phyloP scores from a whole-genome alignment of 2,888 invertebrate species.

The Phanerotoma sp. region DNA sequence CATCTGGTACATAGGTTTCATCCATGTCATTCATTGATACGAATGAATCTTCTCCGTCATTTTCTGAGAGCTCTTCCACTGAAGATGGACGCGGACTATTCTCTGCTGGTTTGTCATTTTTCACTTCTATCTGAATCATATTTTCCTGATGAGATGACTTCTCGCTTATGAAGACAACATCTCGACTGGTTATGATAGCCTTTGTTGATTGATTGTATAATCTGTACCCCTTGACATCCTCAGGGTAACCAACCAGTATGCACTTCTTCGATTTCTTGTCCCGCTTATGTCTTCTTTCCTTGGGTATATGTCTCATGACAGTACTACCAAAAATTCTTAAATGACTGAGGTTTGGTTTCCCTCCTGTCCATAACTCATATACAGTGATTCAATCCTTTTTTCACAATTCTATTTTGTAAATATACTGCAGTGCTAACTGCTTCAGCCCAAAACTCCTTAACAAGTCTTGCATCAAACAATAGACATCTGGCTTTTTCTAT shows the following conservation, averaged over 20 bases:
- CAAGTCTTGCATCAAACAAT: constrained; percentile 14
- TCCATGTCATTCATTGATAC: too few relatives aligned
- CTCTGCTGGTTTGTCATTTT: background rate
- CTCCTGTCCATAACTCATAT: constrained; percentile 32
- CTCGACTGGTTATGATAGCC: background rate
- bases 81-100: too few relatives aligned
- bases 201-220: background rate
- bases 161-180: background rate
- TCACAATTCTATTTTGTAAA: constrained; percentile 30
- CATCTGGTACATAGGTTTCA: too few relatives aligned
- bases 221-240: constrained; percentile 20
- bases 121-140: background rate
- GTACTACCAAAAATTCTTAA: constrained; percentile 33
- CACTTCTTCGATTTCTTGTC: constrained; percentile 27
- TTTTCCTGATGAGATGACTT: background rate
- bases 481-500: constrained; percentile 34
- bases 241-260: constrained; percentile 25
- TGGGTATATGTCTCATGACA: constrained; percentile 30
- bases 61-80: too few relatives aligned
- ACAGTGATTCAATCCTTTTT: constrained; percentile 17
- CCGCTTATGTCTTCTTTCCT: constrained; percentile 26
- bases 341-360: constrained; percentile 29
- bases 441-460: constrained; percentile 27
- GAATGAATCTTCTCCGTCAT: too few relatives aligned
- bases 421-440: constrained; percentile 33